phyloP scores from a whole-genome alignment of 2,888 invertebrate genomes.

The Lamellibrachia satsuma region DNA sequence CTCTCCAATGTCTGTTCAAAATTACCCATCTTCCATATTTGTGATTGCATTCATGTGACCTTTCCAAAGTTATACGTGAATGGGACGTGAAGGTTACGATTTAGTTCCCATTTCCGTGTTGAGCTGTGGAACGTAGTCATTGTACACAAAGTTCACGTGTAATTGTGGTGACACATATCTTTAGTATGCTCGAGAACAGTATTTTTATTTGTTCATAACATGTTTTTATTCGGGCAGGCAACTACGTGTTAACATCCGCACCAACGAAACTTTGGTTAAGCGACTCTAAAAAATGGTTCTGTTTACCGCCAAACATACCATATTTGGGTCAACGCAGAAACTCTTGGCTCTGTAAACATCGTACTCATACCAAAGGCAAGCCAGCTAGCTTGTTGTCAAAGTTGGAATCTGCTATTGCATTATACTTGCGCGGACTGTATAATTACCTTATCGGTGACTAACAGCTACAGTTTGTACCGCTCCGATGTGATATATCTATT shows the following conservation, averaged over 20 bases:
- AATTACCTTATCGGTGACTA: background rate
- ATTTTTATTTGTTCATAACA: background rate
- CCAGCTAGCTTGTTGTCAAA: background rate
- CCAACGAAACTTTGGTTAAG: background rate
- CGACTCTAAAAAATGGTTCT: background rate
- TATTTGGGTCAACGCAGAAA: background rate
- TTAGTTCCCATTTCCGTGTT: too few relatives aligned
- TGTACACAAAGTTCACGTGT: background rate
- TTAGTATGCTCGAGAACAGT: background rate
- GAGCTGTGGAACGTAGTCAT: too few relatives aligned
- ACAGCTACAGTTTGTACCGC: background rate
- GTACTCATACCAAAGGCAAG: background rate
- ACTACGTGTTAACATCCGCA: background rate
- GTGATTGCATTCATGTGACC: too few relatives aligned
- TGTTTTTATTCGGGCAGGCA: background rate
- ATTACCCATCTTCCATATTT: too few relatives aligned
- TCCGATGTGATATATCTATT: background rate
- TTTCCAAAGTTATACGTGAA: too few relatives aligned
- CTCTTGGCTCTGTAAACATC: background rate
- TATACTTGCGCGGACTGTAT: background rate
- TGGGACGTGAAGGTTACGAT: too few relatives aligned
- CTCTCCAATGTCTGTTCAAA: too few relatives aligned
- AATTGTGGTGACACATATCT: background rate
- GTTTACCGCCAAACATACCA: background rate
- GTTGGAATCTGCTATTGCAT: background rate